Base-by-base conservation (phyloP, 2,888 invertebrate genomes). In the Seladonia tumulorum region DNA sequence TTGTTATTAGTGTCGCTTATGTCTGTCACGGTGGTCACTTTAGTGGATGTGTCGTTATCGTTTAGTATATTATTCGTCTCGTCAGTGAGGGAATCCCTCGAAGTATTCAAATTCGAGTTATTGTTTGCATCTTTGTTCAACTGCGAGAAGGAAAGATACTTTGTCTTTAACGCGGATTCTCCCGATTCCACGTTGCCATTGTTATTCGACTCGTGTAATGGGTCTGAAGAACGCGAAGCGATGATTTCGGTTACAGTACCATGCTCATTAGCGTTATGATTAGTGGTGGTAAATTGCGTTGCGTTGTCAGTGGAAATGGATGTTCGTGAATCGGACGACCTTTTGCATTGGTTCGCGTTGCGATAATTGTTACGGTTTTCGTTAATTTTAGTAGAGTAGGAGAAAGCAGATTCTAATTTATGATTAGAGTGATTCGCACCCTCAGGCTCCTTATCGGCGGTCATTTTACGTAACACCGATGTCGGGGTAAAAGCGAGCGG, bases 391-490 rank as follows among this genome's bases (percentile, higher is more conserved):
- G 76, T 10, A 72, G 74, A 78, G 72, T 83, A 75, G 76, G 75
- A 76, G 35, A 81, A 71, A 72, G 71, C 83, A 45, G 86, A 74
- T 89, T 92, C 92, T 89, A 94, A 89, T 89, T 93, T 90, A 77
- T 89, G 89, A 89, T 91, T 90, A 76, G 89, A 92, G 83, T 91
- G 88, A 91, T 94, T 93, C 95, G 94, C 95, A 95, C 95, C 96
- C 93, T 97, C 97, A 39, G 96, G 96, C 90, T 98, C 98, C 94
- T 98, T 98, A 92, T 98, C 98, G 2, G 98, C 98, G 10, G 98
- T 98, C 98, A 99, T 98, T 96, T 99, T 99, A 87, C 98, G 97
- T 93, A 99, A 96, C 86, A 99, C 99, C 86, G 99, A 98, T 49
- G 99, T 99, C 83, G 99, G 99, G 0, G 98, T 99, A 95, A 99